Evolutionary conservation across 2,888 invertebrate species (phyloP), one percentile per base, ranked within the genome.

Genomic region (Andrena chrysosceles): DNA sequence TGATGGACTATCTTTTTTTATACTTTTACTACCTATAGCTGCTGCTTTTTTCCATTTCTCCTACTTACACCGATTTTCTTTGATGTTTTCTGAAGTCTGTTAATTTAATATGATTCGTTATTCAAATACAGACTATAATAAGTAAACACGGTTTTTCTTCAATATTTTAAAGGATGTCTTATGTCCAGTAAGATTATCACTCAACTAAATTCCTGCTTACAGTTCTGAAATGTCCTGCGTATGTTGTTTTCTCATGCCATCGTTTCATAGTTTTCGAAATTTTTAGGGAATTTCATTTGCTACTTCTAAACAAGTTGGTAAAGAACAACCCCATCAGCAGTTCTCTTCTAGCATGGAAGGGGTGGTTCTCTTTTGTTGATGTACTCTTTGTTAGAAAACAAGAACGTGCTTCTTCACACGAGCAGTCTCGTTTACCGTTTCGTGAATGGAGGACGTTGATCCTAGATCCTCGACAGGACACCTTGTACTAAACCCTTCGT

Each of bases 371-470:
- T 63, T 63, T 74, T 35, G 49, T 42, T 26, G 20, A 52, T 52
- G 2, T n/a, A n/a, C 20, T 20, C 20, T n/a, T 52, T 52, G 52
- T 52, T 52, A 20, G 20, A 0, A 20, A 20, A 52, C 52, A 20
- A 52, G 8, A 52, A 52, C 20, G 6, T 20, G 52, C n/a, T n/a
- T 7, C n/a, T 52, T 52, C n/a, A 7, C n/a, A 16, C 52, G 16
- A 20, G 20, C 52, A 52, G 52, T 54, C 10, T 54, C 20, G 23
- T 26, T 20, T 54, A 20, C 8, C 1, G 2, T 54, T 56, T 56
- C 23, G 54, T 52, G 33, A 72, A 16, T 52, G 49, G 33, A 72
- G 26, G n/a, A 63, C 49, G 10, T 52, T 26, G 63, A 63, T 72
- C 31, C 60, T 68, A 26, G 68, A 68, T 60, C 1, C 26, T 66